A percentile compares a stretch with the other conserved stretches of the same genome.
phyloP scores from a whole-genome alignment of 2,113 vertebrate genomes.

The Zosterops lateralis region DNA sequence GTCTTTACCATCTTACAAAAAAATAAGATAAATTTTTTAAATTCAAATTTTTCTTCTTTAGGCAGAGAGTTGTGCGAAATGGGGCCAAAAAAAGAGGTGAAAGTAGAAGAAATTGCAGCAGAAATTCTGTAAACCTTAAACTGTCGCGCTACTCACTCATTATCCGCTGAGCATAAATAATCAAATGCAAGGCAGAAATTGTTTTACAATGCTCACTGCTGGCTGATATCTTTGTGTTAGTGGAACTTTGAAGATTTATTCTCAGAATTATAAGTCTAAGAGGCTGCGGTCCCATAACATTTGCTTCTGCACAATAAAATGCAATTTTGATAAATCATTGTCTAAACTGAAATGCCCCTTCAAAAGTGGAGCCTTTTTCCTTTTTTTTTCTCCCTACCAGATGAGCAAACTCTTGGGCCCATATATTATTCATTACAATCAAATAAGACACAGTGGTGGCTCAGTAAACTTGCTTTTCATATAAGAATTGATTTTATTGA shows the following conservation, averaged over 20 bases:
- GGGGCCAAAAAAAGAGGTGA: not conserved
- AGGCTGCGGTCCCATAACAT: constrained; percentile 54
- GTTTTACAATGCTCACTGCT: not conserved
- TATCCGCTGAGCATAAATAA: not conserved
- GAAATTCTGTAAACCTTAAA: not conserved
- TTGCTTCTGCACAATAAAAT: constrained; percentile 72
- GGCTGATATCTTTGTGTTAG: not conserved
- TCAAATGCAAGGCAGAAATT: not conserved
- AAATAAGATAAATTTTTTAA: not conserved
- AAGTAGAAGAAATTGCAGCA: not conserved
- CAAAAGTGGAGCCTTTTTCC: constrained; percentile 75
- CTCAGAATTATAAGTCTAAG: constrained; percentile 54
- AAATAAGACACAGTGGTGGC: constrained; percentile 93
- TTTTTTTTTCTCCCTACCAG: constrained; percentile 51
- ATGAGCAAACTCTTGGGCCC: constrained; percentile 65
- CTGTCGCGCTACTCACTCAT: not conserved
- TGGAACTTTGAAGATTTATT: constrained; percentile 48
- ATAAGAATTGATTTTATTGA: constrained; percentile 98
- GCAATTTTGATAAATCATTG: constrained; percentile 72
- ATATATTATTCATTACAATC: constrained; percentile 99
- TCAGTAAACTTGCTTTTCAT: constrained; percentile 95
- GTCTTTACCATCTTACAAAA: not conserved
- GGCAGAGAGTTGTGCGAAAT: not conserved
- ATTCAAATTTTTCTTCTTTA: not conserved
- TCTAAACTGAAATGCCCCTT: constrained; percentile 76